Conservation (phyloP, 2,888 invertebrate genomes). For the Ypsolopha scabrella region DNA sequence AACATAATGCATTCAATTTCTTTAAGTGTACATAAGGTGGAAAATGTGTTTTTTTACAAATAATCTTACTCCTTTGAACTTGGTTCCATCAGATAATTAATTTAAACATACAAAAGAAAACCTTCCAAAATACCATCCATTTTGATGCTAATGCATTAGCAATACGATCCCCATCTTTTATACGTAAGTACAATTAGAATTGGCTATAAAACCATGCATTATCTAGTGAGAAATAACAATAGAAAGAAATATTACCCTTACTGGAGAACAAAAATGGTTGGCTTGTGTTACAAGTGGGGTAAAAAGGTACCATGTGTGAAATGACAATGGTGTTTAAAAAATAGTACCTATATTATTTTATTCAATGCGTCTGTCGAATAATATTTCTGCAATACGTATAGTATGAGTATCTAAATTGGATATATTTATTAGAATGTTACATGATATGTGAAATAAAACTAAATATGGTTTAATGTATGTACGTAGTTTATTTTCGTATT, state of each 20-base stretch:
- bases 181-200: constrained; percentile 47
- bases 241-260: constrained; percentile 42
- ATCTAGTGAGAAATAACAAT: constrained; percentile 59
- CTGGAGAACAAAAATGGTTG: constrained; percentile 49
- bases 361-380: too few species aligned
- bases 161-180: constrained; percentile 60
- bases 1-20: too few species aligned
- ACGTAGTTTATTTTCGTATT: constrained; percentile 50
- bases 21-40: too few species aligned
- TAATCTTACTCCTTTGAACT: not conserved
- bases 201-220: constrained; percentile 65
- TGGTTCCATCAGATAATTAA: constrained; percentile 46
- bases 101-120: constrained; percentile 42
- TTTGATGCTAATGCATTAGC: constrained; percentile 57
- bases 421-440: too few species aligned
- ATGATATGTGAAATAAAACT: too few species aligned
- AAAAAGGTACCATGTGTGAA: constrained; percentile 58
- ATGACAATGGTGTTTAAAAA: constrained; percentile 40
- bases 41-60: too few species aligned
- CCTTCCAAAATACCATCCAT: constrained; percentile 25
- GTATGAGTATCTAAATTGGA: too few species aligned
- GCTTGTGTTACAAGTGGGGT: constrained; percentile 65
- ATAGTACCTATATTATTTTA: constrained; percentile 19
- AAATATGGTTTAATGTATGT: constrained; percentile 13
- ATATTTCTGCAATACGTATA: too few species aligned